Conservation (phyloP, 1,140 invertebrate species). For the Apocrypta bakeri region DNA sequence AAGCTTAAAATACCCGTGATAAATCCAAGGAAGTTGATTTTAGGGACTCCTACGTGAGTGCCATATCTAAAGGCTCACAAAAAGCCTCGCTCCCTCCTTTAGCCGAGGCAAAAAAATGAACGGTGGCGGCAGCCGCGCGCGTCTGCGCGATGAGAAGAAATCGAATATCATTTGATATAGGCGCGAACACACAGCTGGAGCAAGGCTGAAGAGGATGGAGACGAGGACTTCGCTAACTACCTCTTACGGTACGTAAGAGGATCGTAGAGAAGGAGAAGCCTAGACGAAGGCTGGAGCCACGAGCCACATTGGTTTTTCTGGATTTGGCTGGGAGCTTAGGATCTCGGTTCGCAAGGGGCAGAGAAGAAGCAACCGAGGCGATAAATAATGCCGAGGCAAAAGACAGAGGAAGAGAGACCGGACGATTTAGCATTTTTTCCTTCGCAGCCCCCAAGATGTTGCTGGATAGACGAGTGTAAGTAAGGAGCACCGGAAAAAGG, state of each 20-base stretch:
- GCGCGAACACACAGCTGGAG: too few species aligned
- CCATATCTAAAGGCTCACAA: slow-evolving; percentile 23
- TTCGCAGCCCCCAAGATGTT: slow-evolving; percentile 12
- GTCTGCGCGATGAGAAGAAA: slow-evolving; percentile 33
- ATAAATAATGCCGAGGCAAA: slow-evolving; percentile 58
- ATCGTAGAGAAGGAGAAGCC: slow-evolving; percentile 49
- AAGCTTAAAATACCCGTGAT: slow-evolving; percentile 22
- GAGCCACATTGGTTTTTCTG: slow-evolving; percentile 54
- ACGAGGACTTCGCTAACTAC: slow-evolving; percentile 55
- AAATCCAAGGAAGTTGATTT: slow-evolving; percentile 45
- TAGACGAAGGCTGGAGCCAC: slow-evolving; percentile 54
- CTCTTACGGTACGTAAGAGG: too few species aligned
- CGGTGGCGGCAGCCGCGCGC: too few species aligned
- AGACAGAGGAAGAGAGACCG: not conserved
- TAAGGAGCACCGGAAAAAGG: not conserved
- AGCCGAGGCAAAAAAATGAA: too few species aligned
- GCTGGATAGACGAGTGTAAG: not conserved
- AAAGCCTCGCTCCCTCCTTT: not conserved
- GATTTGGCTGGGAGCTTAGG: slow-evolving; percentile 54
- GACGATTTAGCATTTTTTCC: slow-evolving; percentile 54
- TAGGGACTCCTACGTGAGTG: slow-evolving; percentile 44
- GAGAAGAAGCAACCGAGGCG: slow-evolving; percentile 14
- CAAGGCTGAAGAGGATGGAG: too few species aligned
- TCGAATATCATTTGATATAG: too few species aligned
- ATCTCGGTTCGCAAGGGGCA: slow-evolving; percentile 35